Evolutionary conservation across 2,888 invertebrate genomes (phyloP).

Genomic region (Acanthosepion esculentum): DNA sequence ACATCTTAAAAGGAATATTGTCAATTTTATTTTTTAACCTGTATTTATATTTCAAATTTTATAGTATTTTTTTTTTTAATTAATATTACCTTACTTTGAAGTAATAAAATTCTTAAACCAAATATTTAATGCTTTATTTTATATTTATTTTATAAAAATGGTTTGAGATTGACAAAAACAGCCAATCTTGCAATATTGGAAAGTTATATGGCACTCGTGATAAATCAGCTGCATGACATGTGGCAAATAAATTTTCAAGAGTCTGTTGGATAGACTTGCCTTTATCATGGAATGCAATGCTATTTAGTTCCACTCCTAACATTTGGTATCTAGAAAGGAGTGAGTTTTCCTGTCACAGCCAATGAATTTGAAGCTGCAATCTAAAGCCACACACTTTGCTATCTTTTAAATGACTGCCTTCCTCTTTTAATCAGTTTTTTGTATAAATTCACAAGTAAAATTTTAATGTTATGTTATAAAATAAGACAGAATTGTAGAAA

Average conservation of each 20-base stretch:
- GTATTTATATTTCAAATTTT: no score
- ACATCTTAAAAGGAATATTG: no score
- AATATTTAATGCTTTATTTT: not conserved
- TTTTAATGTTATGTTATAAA: no score
- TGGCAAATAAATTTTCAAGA: not conserved
- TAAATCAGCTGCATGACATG: not conserved
- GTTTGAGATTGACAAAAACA: not conserved
- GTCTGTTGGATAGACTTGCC: not conserved
- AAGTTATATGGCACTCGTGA: not conserved
- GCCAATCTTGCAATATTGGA: not conserved
- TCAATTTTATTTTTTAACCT: no score
- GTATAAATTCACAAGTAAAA: no score
- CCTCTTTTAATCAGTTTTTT: not conserved
- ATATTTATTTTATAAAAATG: not conserved
- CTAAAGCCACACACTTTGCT: not conserved
- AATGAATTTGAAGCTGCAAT: constrained; percentile 1
- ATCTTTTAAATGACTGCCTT: not conserved
- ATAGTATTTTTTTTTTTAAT: no score
- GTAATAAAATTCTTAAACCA: not conserved
- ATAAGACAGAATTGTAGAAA: no score
- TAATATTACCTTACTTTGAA: no score
- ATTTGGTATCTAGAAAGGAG: not conserved
- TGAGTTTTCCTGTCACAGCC: not conserved
- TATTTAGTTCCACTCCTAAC: not conserved
- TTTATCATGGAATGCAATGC: constrained; percentile 11